Percentiles rank a stretch among this genome's conserved stretches.
phyloP scores from a whole-genome alignment of 2,888 invertebrate genomes.

The Lutraria lutraria region DNA sequence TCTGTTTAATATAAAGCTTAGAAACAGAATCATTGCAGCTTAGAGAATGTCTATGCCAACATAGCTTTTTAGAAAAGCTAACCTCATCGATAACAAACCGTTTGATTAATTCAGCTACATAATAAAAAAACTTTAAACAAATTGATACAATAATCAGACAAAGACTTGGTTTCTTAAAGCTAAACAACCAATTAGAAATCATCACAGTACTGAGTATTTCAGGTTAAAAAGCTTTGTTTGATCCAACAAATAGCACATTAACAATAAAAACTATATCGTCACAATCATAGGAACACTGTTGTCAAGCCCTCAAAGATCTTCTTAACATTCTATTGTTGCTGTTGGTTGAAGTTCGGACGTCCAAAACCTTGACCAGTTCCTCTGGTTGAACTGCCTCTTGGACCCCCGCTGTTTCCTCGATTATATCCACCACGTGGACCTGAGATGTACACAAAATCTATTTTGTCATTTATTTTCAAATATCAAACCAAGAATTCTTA shows the following conservation, averaged over 20 bases:
- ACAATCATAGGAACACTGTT: conserved; percentile 28
- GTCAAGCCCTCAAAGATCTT: conserved; percentile 6
- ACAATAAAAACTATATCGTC: background rate
- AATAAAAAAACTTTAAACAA: background rate
- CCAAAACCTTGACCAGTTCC: conserved; percentile 61
- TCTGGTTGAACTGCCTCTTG: conserved; percentile 55
- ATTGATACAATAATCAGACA: background rate
- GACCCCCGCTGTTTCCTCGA: conserved; percentile 69
- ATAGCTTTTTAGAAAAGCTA: background rate
- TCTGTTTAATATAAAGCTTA: background rate
- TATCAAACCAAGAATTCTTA: background rate
- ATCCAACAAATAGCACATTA: background rate
- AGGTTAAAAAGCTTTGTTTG: background rate
- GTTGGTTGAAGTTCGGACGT: conserved; percentile 70
- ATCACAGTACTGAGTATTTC: conserved; percentile 14
- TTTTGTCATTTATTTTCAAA: background rate
- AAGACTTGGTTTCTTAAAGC: conserved; percentile 5
- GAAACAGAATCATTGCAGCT: background rate
- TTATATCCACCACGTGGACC: conserved; percentile 69
- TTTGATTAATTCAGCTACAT: background rate
- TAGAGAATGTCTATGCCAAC: background rate
- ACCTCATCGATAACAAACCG: background rate
- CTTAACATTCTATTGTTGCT: conserved; percentile 41
- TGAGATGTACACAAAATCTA: background rate
- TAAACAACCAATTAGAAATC: background rate